Evolutionary conservation across 1,140 invertebrate genomes (phyloP).

Genomic region (Cecropterus lyciades): DNA sequence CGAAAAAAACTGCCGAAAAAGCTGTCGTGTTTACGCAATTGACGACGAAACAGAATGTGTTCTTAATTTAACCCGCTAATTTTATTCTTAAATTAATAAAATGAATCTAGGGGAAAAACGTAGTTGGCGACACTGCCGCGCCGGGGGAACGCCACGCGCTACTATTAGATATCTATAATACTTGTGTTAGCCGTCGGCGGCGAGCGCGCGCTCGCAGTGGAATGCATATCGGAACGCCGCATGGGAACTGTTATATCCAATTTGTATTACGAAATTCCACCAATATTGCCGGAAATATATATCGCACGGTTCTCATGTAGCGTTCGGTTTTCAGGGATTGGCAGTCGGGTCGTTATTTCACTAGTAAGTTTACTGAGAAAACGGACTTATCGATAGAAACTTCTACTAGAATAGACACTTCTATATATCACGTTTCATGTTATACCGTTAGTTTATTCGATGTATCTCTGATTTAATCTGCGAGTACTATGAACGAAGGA

Average conservation of each 20-base stretch:
- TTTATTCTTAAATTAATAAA: too few species aligned
- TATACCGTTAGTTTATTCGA: constrained; percentile 11
- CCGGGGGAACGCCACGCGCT: too few species aligned
- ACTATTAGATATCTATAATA: too few species aligned
- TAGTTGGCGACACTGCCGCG: too few species aligned
- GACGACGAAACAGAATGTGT: too few species aligned
- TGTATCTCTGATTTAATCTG: not conserved
- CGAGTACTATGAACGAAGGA: constrained; percentile 16
- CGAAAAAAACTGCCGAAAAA: too few species aligned
- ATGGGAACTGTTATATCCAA: not conserved
- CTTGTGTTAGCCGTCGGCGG: constrained; percentile 5
- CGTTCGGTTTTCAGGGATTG: constrained; percentile 2
- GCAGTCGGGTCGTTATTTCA: constrained; percentile 24
- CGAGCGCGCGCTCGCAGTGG: constrained; percentile 1
- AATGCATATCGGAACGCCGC: constrained; percentile 13
- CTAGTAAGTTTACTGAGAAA: constrained; percentile 37
- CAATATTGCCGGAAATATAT: not conserved
- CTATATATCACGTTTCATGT: constrained; percentile 9
- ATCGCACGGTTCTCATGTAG: not conserved
- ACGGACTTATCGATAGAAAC: constrained; percentile 30
- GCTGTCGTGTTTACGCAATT: too few species aligned
- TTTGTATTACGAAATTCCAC: not conserved
- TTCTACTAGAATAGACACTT: constrained; percentile 11
- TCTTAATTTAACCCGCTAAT: too few species aligned
- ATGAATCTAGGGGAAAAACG: too few species aligned